Evolutionary conservation across 37 sponge, comb jelly and placozoan species (phyloP), one percentile per base, ranked within the genome.

Genomic region (Chondrosia reniformis): DNA sequence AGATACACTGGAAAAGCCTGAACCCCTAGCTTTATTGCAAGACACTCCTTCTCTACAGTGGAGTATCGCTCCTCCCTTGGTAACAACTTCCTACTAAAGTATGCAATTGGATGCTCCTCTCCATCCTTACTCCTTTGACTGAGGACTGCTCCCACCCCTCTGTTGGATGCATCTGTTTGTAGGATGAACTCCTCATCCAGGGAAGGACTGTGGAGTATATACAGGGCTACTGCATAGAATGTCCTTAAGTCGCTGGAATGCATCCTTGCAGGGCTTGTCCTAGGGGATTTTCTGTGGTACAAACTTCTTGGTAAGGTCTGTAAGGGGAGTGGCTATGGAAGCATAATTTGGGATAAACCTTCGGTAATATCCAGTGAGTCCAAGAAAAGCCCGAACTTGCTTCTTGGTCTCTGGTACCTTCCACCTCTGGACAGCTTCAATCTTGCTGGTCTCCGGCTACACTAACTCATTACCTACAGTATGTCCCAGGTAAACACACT

Each of bases 111-210:
- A 46, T 83, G 83, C 0, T 84, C 84, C 7, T 67, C 22, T 0
- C 73, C 84, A 22, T 67, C 71, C 6, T 64, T 45, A 28, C 66
- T 57, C 1, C 31, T 30, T 46, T 89, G 89, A 34, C 72, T 85
- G 27, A 84, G 56, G 4, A 89, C 85, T 40, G 82, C 81, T 33
- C 89, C 85, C 7, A 89, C 56, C 5, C 82, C 79, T 21, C 72
- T 43, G 25, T 81, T 62, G 19, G 74, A 81, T 0, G 85, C 79
- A 56, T 84, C 89, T 0, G 89, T 89, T n/a, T 81, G 78, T 32
- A 84, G 46, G 0, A 81, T 31, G 46, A 84, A 83, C 6, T 72
- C 72, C 42, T 42, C 43, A 0, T 45, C 52, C 5, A 81, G 72
- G 49, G 84, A 65, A 17, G 89, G 89, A 43, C 72, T 73, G 3